These are phyloP conservation scores for Chamaea fasciata DNA, from an alignment of 2,113 vertebrate genomes.

Conservation along the genomic window DNA sequence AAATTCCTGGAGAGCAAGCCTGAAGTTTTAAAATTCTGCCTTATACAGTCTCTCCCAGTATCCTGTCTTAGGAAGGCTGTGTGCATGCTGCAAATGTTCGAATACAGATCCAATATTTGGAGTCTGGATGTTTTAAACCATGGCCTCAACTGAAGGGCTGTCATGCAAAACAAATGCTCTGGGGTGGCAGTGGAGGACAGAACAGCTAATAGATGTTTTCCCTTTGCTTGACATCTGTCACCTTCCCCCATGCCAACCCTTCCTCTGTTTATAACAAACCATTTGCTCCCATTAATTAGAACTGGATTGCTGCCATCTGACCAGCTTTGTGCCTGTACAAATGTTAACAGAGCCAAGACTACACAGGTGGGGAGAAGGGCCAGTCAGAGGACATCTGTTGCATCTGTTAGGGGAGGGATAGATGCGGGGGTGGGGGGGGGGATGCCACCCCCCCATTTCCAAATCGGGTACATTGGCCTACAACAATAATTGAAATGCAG, in stretches of 20 bases:
- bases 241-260: not conserved
- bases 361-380: not conserved
- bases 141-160: not conserved
- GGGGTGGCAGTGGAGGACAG: not conserved
- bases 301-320: conserved; percentile 28
- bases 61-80: not conserved
- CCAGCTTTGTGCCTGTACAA: not conserved
- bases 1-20: not conserved
- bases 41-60: not conserved
- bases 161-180: not conserved
- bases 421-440: not conserved
- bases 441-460: not conserved
- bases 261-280: conserved; percentile 42
- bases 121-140: not conserved
- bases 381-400: not conserved
- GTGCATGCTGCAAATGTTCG: not conserved
- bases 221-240: conserved; percentile 47
- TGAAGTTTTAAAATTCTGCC: not conserved
- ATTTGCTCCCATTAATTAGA: conserved; percentile 46
- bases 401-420: not conserved
- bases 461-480: not conserved
- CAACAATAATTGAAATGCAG: not conserved
- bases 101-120: fast-evolving
- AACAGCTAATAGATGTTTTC: conserved; percentile 36
- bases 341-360: not conserved